These are phyloP conservation scores for Drosophila mimetica DNA, from an alignment of 2,888 invertebrate genomes.

Conservation along the genomic window DNA sequence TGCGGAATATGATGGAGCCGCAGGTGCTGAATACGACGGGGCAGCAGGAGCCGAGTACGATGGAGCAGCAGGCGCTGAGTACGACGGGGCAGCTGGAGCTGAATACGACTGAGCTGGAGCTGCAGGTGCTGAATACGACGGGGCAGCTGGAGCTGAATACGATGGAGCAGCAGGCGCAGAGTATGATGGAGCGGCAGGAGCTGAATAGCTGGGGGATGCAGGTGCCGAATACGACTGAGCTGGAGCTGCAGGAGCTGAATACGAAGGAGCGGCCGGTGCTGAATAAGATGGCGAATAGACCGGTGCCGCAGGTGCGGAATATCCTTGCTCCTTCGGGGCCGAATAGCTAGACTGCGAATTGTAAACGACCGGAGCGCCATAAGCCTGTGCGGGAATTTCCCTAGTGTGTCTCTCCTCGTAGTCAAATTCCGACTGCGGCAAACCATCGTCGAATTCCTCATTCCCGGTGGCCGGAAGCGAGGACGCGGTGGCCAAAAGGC, in stretches of 20 bases:
- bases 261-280: slow-evolving; percentile 20
- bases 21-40: slow-evolving; percentile 29
- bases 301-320: slow-evolving; percentile 27
- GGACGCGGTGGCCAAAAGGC: slow-evolving; percentile 30
- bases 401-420: slow-evolving; percentile 43
- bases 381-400: slow-evolving; percentile 56
- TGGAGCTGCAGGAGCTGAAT: slow-evolving; percentile 14
- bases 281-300: slow-evolving; percentile 32
- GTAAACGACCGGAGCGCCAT: slow-evolving; percentile 57
- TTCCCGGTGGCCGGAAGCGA: slow-evolving; percentile 27
- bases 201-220: slow-evolving; percentile 8
- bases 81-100: neutral
- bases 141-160: slow-evolving; percentile 27
- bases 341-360: slow-evolving; percentile 51
- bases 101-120: slow-evolving; percentile 5
- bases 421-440: slow-evolving; percentile 39
- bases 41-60: slow-evolving; percentile 22
- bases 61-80: slow-evolving; percentile 29
- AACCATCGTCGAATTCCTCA: slow-evolving; percentile 48
- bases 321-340: slow-evolving; percentile 22
- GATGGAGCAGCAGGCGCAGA: slow-evolving; percentile 18
- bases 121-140: slow-evolving; percentile 13
- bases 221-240: slow-evolving; percentile 22
- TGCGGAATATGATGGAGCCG: slow-evolving; percentile 12
- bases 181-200: slow-evolving; percentile 17